Evolutionary conservation across 2,888 invertebrate genomes (phyloP).

Genomic region (Cheilosia variabilis): DNA sequence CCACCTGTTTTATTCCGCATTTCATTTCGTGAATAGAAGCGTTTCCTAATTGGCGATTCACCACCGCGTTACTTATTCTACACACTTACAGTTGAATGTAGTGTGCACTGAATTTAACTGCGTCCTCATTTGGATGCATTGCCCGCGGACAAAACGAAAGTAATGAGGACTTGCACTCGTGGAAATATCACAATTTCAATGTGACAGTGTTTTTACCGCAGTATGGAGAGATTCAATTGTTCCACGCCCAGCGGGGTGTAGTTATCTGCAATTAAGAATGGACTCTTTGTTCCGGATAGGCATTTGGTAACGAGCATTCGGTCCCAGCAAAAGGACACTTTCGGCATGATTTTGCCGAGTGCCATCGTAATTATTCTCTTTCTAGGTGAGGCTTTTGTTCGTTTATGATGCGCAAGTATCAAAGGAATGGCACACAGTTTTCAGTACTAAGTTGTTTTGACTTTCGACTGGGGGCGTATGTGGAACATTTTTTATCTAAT

Average conservation of each 20-base stretch:
- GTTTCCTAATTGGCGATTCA: background rate
- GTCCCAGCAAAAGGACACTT: too few relatives aligned
- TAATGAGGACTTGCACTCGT: background rate
- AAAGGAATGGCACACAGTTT: too few relatives aligned
- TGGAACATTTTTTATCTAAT: too few relatives aligned
- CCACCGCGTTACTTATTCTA: too few relatives aligned
- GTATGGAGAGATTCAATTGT: background rate
- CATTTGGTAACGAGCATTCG: background rate
- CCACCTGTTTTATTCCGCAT: background rate
- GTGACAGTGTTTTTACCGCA: background rate
- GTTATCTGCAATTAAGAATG: background rate
- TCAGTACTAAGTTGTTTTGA: too few relatives aligned
- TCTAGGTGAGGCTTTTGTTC: too few relatives aligned
- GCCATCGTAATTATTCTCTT: too few relatives aligned
- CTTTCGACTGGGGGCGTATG: too few relatives aligned
- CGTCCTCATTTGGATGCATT: background rate
- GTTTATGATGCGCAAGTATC: too few relatives aligned
- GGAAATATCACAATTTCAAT: background rate
- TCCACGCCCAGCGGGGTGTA: background rate
- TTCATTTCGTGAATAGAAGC: background rate
- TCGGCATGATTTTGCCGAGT: too few relatives aligned
- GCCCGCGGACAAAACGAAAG: background rate
- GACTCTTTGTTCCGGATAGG: background rate
- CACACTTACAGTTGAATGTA: too few relatives aligned
- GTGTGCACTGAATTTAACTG: background rate